phyloP scores from a whole-genome alignment of 2,113 vertebrate genomes.

The Zeus faber region DNA sequence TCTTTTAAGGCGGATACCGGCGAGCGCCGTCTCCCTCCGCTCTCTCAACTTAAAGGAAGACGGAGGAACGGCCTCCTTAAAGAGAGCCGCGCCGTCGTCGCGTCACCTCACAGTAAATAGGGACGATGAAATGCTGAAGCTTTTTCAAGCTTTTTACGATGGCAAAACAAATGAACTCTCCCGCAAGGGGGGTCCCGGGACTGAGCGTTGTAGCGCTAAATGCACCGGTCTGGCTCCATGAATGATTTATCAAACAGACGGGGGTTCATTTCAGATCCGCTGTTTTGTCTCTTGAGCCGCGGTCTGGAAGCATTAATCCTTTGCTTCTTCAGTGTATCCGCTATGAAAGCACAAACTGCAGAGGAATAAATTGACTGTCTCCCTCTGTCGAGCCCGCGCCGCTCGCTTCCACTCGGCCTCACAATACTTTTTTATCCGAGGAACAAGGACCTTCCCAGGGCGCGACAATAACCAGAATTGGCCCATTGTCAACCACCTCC shows the following conservation, averaged over 20 bases:
- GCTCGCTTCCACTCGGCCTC: no score
- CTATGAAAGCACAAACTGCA: no score
- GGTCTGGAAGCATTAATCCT: background rate
- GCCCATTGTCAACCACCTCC: no score
- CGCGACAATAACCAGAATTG: no score
- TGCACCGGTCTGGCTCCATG: conserved; percentile 54
- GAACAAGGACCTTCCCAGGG: no score
- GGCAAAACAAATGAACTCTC: conserved; percentile 50
- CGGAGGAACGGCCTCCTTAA: conserved; percentile 43
- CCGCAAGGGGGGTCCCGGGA: conserved; percentile 38
- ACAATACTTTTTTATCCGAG: no score
- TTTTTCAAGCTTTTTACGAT: conserved; percentile 43
- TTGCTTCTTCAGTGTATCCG: background rate
- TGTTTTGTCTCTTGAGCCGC: conserved; percentile 48
- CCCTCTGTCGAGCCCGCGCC: no score
- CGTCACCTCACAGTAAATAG: no score
- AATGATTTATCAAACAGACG: conserved; percentile 67
- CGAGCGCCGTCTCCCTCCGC: conserved; percentile 42
- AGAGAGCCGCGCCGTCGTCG: conserved; percentile 21
- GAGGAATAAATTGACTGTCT: background rate
- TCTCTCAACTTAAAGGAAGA: conserved; percentile 54
- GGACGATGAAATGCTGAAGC: conserved; percentile 24
- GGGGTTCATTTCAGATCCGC: conserved; percentile 57
- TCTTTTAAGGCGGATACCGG: conserved; percentile 51
- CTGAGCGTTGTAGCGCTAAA: conserved; percentile 58